These are phyloP conservation scores for Sphyrna mokarran DNA, from an alignment of 2,113 vertebrate species.

Conservation along the genomic window DNA sequence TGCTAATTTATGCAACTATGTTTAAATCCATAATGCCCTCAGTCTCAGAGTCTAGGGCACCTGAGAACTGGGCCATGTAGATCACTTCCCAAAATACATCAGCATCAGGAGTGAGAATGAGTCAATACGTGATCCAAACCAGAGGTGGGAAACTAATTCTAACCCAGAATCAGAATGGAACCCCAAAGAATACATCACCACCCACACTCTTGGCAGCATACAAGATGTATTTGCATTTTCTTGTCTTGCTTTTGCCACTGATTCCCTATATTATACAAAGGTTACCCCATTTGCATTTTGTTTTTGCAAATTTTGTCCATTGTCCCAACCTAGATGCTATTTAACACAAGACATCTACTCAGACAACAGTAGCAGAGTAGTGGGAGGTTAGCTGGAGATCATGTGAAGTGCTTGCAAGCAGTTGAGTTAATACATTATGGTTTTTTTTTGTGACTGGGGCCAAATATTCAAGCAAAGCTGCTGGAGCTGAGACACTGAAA, in stretches of 20 bases:
- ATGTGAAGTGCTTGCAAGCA: not conserved
- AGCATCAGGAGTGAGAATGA: not conserved
- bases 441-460: not conserved
- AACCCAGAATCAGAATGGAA: no score
- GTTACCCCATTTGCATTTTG: constrained; percentile 5
- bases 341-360: not conserved
- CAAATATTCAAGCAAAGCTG: constrained; percentile 71
- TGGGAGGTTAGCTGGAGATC: not conserved
- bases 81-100: not conserved
- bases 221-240: not conserved
- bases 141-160: not conserved
- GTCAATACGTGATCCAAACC: not conserved
- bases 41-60: not conserved
- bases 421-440: not conserved
- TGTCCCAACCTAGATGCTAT: not conserved
- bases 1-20: not conserved
- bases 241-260: not conserved
- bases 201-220: not conserved
- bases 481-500: constrained; percentile 97
- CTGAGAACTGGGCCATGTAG: not conserved
- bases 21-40: not conserved
- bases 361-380: not conserved
- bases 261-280: constrained; percentile 1
- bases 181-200: not conserved
- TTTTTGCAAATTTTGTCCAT: not conserved